Evolutionary conservation across 2,888 invertebrate species (phyloP).

Genomic region (Poecilobothrus nobilitatus): DNA sequence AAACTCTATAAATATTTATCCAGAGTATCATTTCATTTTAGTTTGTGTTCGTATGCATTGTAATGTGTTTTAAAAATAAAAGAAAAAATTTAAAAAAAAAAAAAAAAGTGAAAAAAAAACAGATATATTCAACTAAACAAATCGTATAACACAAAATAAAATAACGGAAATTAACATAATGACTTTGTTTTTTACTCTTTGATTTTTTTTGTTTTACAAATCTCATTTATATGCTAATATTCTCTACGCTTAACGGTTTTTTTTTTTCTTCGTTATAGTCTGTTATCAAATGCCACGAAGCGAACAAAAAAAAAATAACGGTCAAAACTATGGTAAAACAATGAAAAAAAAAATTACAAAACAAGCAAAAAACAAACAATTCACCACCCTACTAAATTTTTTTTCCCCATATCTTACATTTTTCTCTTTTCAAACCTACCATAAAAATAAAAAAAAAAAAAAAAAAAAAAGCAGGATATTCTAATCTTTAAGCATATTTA

Average conservation of each 20-base stretch:
- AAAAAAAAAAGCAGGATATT: neutral
- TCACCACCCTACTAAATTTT: too few species aligned
- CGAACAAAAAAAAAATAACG: neutral
- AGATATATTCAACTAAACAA: neutral
- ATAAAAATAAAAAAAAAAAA: neutral
- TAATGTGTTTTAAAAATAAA: too few species aligned
- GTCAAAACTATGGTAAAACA: neutral
- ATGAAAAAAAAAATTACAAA: neutral
- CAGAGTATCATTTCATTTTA: too few species aligned
- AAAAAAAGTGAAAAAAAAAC: too few species aligned
- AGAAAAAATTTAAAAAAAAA: too few species aligned
- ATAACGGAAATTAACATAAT: slow-evolving; percentile 6
- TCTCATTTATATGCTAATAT: slow-evolving; percentile 3
- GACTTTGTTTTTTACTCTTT: neutral
- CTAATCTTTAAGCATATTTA: neutral
- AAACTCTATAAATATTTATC: too few species aligned
- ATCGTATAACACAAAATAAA: slow-evolving; percentile 1
- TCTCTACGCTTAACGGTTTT: neutral
- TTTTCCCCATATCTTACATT: too few species aligned
- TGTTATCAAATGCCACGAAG: neutral
- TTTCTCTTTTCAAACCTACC: too few species aligned
- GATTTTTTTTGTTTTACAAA: neutral
- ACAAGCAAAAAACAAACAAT: neutral
- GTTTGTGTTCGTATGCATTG: too few species aligned
- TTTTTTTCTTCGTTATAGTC: too few species aligned